A percentile compares a stretch with the other conserved stretches of the same genome.
phyloP scores from a whole-genome alignment of 2,113 vertebrate species.

The Pelecanus crispus region DNA sequence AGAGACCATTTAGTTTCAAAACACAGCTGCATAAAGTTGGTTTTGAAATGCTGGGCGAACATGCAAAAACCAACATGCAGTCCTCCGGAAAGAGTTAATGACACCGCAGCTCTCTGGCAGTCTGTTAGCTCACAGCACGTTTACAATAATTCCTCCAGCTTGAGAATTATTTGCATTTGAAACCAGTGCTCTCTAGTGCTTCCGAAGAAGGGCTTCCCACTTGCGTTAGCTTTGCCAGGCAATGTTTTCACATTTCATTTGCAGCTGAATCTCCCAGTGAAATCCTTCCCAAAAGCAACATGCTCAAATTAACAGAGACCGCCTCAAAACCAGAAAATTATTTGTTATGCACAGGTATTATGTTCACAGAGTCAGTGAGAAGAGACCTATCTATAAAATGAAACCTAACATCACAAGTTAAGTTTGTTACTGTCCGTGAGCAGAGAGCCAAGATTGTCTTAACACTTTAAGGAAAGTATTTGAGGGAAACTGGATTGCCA shows the following conservation, averaged over 20 bases:
- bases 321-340: not conserved
- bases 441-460: not conserved
- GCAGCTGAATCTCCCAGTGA: not conserved
- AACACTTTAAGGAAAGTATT: not conserved
- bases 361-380: not conserved
- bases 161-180: not conserved
- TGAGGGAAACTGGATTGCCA: not conserved
- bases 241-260: not conserved
- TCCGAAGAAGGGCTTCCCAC: not conserved
- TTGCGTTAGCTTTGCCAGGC: not conserved
- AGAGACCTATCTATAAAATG: not conserved
- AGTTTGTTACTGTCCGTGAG: not conserved
- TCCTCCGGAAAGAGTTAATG: not conserved
- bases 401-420: not conserved
- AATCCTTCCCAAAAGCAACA: not conserved
- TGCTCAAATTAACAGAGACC: not conserved
- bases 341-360: not conserved
- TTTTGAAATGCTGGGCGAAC: constrained; percentile 31
- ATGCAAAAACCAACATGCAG: constrained; percentile 53
- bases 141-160: not conserved
- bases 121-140: constrained; percentile 16
- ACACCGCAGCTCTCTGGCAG: not conserved
- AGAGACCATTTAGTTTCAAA: constrained; percentile 48
- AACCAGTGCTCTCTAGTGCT: not conserved
- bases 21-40: constrained; percentile 15